Evolutionary conservation across 2,113 vertebrate genomes (phyloP), one percentile per base, ranked within the genome.

Genomic region (Potamarius usumacintae): DNA sequence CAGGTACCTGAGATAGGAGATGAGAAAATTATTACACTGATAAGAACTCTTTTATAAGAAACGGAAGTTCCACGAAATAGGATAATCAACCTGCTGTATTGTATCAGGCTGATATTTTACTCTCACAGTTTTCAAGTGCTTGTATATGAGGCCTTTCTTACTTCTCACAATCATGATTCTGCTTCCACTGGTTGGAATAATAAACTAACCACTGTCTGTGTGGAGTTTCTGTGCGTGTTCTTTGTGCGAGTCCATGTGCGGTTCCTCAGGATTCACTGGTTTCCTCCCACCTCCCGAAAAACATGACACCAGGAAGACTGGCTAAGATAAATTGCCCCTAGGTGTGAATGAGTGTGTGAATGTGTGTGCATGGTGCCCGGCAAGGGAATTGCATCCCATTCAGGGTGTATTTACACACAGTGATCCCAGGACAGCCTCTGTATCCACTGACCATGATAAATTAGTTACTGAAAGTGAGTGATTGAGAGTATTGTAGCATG

Each of bases 1-100:
- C 80, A 67, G 48, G 63, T 63, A 88, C 78, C 80, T 87, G 55
- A 76, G 22, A 10, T 42, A 50, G 25, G 76, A 90, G 3, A 72
- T 5, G 22, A 76, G 18, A 62, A 22, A 52, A 42, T 57, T 17
- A 55, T 63, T 71, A 69, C 7, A 78, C 4, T 30, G 4, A 79
- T 12, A 67, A 30, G 17, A 85, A 9, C 4, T 22, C 0, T 25
- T n/a, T 25, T 27, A 7, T 85, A n/a, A 18, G 20, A 62, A 55
- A 11, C 20, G 10, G 17, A 58, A 30, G n/a, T 58, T 80, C 18
- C 6, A 27, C 11, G 17, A 30, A 57, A 52, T 30, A 15, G 20
- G 15, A 58, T 10, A 57, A 30, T 80, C 7, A 57, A 20, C 2
- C 15, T 18, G 30, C 1, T 18, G 9, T 57, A 80, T 30, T 18